Base-by-base conservation (phyloP, 2,797 vertebrate species). In the Brachymystax lenok region DNA sequence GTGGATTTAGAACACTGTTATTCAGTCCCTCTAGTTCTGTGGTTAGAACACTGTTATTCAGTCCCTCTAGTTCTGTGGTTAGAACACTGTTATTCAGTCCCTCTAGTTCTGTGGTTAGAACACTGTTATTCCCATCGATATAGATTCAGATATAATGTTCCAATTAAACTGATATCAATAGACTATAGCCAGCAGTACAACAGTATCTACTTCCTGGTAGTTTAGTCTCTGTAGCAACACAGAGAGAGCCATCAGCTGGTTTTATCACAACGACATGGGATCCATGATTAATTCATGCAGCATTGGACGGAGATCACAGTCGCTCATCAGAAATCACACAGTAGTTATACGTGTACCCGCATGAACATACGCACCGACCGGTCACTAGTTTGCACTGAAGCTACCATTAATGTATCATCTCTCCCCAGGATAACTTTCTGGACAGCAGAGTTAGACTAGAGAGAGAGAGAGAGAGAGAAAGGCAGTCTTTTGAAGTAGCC, bases 241-340 rank as follows among this genome's bases (percentile, higher is more conserved):
- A 59, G 56, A 67, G 4, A 59, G n/a, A 69, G 19, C 33, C 61
- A 70, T 35, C 8, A 28, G 28, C 13, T 14, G 8, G 51, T 72
- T 73, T 51, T 35, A 63, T 40, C 46, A 66, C 71, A 67, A 74
- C 70, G 35, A 71, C 3, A 63, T 35, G 16, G 69, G 24, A 30
- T 46, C 30, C 35, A 51, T 74, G 72, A 80, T 75, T 74, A 77
- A 77, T 73, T 64, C 28, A 76, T 19, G n/a, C 46, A 13, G 63
- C 16, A 24, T 27, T 69, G 35, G 21, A 69, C 1, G 5, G 14
- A 14, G 71, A 74, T 74, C 27, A 24, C 12, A 13, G 61, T n/a
- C 1, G 24, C 63, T 50, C 73, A 21, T 67, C 66, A 28, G 12
- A 64, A 68, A 79, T 68, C 74, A 46, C 2, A 64, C 16, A 17